These are phyloP conservation scores for Mirza zaza DNA, from an alignment of 2,113 vertebrate genomes.

Conservation along the genomic window DNA sequence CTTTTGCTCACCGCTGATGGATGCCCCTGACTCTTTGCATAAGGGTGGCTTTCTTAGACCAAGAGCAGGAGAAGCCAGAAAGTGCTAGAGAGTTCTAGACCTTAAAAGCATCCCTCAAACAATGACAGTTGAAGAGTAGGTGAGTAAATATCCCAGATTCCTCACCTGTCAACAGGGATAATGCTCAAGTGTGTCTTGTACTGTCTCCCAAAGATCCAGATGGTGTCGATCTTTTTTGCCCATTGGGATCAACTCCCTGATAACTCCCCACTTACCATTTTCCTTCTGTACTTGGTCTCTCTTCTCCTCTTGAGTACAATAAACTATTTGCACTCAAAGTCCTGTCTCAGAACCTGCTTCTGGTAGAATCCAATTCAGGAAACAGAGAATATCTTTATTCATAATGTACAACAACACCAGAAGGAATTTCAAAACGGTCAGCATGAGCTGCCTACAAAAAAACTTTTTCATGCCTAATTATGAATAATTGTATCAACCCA, in stretches of 20 bases:
- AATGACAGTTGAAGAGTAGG: neutral
- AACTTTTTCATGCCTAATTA: neutral
- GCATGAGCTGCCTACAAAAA: no score
- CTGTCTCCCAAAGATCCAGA: no score
- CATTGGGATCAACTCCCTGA: fast-evolving
- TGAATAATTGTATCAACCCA: neutral
- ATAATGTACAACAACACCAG: no score
- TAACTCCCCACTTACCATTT: neutral
- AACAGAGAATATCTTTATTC: neutral
- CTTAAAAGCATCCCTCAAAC: neutral
- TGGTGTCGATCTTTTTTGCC: no score
- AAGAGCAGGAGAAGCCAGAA: neutral
- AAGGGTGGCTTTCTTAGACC: neutral
- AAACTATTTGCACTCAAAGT: neutral
- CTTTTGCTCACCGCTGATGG: neutral
- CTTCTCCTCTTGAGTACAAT: neutral
- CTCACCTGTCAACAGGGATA: no score
- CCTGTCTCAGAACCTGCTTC: neutral
- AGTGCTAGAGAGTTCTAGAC: neutral
- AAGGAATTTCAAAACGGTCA: neutral
- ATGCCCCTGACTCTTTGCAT: neutral
- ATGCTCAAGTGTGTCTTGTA: neutral
- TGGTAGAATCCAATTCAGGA: neutral
- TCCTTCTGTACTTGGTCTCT: neutral
- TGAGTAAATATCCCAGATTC: no score